These are phyloP conservation scores for Eilema depressum DNA, from an alignment of 2,888 invertebrate species.

Conservation along the genomic window DNA sequence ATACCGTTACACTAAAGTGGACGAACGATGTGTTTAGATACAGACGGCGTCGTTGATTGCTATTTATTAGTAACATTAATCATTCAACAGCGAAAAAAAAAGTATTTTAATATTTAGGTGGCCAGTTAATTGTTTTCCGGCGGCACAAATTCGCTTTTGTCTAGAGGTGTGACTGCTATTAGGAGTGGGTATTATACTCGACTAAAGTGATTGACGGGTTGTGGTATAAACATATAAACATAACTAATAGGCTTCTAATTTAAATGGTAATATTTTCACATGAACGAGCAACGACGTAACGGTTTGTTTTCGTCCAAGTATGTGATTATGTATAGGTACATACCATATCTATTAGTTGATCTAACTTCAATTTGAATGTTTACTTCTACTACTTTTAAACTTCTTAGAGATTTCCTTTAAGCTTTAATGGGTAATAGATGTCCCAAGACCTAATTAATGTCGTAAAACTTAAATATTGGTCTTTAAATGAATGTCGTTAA, in stretches of 20 bases:
- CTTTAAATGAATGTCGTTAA: slow-evolving; percentile 52
- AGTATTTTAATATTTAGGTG: slow-evolving; percentile 44
- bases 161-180: slow-evolving; percentile 63
- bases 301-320: slow-evolving; percentile 53
- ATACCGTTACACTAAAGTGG: slow-evolving; percentile 67
- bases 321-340: slow-evolving; percentile 38
- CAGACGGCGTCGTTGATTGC: slow-evolving; percentile 55
- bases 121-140: slow-evolving; percentile 60
- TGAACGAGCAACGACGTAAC: slow-evolving; percentile 65
- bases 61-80: slow-evolving; percentile 67
- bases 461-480: slow-evolving; percentile 45
- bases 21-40: slow-evolving; percentile 61
- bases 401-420: slow-evolving; percentile 50
- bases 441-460: slow-evolving; percentile 63
- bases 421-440: slow-evolving; percentile 56
- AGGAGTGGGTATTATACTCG: slow-evolving; percentile 49
- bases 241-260: slow-evolving; percentile 71
- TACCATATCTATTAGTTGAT: slow-evolving; percentile 58
- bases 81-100: slow-evolving; percentile 53
- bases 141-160: slow-evolving; percentile 56
- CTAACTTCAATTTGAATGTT: slow-evolving; percentile 61
- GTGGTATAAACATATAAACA: slow-evolving; percentile 61
- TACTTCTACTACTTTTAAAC: slow-evolving; percentile 60
- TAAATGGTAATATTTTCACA: slow-evolving; percentile 64
- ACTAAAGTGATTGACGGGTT: slow-evolving; percentile 64